These are phyloP conservation scores for Cydia pomonella DNA, from an alignment of 1,140 invertebrate genomes.

Conservation along the genomic window DNA sequence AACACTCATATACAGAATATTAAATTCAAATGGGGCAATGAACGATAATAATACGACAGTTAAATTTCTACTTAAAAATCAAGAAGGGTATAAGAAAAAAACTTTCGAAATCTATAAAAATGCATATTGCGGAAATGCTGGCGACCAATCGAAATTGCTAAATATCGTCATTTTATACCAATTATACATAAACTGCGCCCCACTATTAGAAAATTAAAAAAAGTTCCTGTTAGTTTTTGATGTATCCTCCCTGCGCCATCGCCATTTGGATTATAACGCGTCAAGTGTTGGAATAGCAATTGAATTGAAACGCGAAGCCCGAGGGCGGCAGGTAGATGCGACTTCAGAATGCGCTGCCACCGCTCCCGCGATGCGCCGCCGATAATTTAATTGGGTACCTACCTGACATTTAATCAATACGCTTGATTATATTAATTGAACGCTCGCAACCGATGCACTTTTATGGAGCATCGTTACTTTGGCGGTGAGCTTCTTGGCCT, in stretches of 20 bases:
- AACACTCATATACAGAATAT: conserved; percentile 41
- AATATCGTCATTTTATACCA: too few relatives aligned
- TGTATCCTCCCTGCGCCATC: not conserved
- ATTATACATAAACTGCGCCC: too few relatives aligned
- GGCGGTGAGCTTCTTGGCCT: conserved; percentile 41
- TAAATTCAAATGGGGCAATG: not conserved
- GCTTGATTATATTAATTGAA: conserved; percentile 72
- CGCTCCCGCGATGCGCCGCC: conserved; percentile 44
- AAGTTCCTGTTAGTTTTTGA: too few relatives aligned
- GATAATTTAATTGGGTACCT: conserved; percentile 70
- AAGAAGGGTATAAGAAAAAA: too few relatives aligned
- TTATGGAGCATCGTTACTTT: conserved; percentile 50
- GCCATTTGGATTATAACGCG: conserved; percentile 38
- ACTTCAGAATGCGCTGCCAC: conserved; percentile 49
- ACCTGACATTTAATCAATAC: conserved; percentile 73
- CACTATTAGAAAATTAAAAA: too few relatives aligned
- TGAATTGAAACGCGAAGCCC: conserved; percentile 56
- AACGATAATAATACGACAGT: too few relatives aligned
- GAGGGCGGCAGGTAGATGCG: conserved; percentile 47
- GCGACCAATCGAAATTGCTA: too few relatives aligned
- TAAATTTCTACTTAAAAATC: too few relatives aligned
- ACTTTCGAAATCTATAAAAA: too few relatives aligned
- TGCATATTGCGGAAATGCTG: too few relatives aligned
- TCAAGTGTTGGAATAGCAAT: conserved; percentile 54
- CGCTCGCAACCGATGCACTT: conserved; percentile 60